Conservation (phyloP, 2,888 invertebrate species). For the Colostygia pectinataria region DNA sequence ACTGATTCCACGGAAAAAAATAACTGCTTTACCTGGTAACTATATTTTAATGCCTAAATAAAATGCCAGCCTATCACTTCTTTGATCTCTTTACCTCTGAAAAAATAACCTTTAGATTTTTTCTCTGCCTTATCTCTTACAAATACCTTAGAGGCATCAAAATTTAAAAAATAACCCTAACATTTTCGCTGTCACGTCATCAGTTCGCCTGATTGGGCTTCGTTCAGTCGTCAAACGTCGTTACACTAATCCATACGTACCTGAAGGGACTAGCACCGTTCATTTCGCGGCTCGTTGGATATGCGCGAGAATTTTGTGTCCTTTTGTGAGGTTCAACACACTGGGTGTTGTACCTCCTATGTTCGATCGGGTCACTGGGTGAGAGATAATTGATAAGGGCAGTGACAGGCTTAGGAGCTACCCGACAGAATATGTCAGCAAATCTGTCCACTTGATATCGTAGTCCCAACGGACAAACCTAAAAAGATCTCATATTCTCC, state of each 20-base stretch:
- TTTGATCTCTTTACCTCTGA: too few relatives aligned
- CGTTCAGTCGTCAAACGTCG: conserved; percentile 34
- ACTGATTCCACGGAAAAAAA: too few relatives aligned
- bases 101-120: too few relatives aligned
- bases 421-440: conserved; percentile 3
- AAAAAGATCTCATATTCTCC: too few relatives aligned
- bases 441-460: background rate
- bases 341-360: conserved; percentile 6
- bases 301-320: conserved; percentile 11
- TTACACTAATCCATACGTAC: conserved; percentile 32
- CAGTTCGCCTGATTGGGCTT: conserved; percentile 24
- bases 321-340: conserved; percentile 10
- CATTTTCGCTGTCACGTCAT: conserved; percentile 24
- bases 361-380: conserved; percentile 5
- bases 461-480: too few relatives aligned
- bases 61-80: too few relatives aligned
- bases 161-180: conserved; percentile 12
- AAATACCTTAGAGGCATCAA: background rate
- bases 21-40: too few relatives aligned
- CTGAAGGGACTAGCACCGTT: conserved; percentile 26
- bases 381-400: conserved; percentile 14
- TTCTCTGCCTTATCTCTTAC: too few relatives aligned
- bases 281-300: conserved; percentile 33
- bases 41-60: too few relatives aligned
- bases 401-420: background rate